Evolutionary conservation across 2,888 invertebrate species (phyloP), one percentile per base, ranked within the genome.

Genomic region (Watsonalla binaria): DNA sequence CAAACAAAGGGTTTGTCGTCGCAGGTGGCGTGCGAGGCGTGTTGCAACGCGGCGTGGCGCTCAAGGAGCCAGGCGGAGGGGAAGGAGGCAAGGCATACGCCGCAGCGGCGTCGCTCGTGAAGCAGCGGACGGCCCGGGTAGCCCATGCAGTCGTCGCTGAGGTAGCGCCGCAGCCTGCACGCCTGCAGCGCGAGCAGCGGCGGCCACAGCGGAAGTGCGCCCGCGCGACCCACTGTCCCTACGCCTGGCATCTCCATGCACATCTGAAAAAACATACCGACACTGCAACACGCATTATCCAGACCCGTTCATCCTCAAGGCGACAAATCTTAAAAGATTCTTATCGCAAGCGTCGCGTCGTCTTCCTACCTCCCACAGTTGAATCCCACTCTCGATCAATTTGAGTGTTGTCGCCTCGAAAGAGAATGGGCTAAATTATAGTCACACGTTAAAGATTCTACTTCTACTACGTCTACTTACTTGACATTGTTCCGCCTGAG

Each of bases 1-100:
- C 97, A 97, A 46, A 96, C 96, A 85, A 96, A 97, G 11, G 97
- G 96, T 74, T 97, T 97, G 80, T 97, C 97, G 75, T 96, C 95
- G 75, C 92, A 92, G 35, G 72, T 91, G 84, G 82, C 80, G 74
- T 75, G 93, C 68, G 76, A 95, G 55, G 96, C 94, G 82, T 97
- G 97, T 76, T 97, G 96, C 15, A 97, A 86, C 0, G 96, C 94
- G 0, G 96, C 95, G 81, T 97, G 96, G 65, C 96, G 95, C 78
- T 97, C 96, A 52, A 97, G 89, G 42, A 96, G 92, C 96, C 96
- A 96, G n/a, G 95, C 92, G 47, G 96, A 96, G 24, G 97, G 97
- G 78, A 97, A 97, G 34, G 95, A 95, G 37, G 96, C 96, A 71
- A 96, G 93, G 80, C 97, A 97, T 11, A 96, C 95, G 51, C 95